Conservation (phyloP, 2,888 invertebrate species). For the Sabatieria punctata region DNA sequence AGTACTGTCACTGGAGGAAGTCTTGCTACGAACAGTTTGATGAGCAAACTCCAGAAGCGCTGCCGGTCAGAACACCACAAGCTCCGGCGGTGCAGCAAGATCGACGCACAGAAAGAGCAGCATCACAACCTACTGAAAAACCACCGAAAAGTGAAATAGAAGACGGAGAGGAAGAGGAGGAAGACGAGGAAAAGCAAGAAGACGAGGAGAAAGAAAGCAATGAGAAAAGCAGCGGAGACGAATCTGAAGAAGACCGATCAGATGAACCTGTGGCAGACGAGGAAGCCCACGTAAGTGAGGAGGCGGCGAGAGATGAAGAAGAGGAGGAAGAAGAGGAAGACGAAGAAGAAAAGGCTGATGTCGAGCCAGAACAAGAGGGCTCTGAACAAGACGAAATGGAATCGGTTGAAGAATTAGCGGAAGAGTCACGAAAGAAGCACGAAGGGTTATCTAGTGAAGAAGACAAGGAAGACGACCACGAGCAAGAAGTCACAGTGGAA, state of each 20-base stretch:
- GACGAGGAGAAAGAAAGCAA: not conserved
- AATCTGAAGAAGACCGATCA: not conserved
- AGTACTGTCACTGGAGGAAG: not conserved
- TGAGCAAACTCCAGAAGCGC: too few relatives aligned
- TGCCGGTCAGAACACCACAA: too few relatives aligned
- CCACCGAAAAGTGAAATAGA: constrained; percentile 8
- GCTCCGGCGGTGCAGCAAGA: too few relatives aligned
- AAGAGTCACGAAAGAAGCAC: not conserved
- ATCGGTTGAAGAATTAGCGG: not conserved
- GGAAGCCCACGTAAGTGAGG: not conserved
- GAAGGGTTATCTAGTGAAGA: not conserved
- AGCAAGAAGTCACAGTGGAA: too few relatives aligned
- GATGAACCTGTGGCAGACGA: too few relatives aligned
- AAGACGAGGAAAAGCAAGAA: constrained; percentile 2
- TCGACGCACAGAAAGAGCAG: not conserved
- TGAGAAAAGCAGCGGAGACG: not conserved
- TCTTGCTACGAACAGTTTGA: not conserved
- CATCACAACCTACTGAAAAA: not conserved
- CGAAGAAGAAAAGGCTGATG: not conserved
- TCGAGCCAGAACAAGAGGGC: not conserved
- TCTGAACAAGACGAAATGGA: not conserved
- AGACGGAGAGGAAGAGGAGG: constrained; percentile 9
- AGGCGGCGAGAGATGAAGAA: not conserved
- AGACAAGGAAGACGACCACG: not conserved
- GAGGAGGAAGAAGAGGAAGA: not conserved